phyloP scores from a whole-genome alignment of 37 sponge, comb jelly and placozoan species.

The Aphrocallistes beatrix region DNA sequence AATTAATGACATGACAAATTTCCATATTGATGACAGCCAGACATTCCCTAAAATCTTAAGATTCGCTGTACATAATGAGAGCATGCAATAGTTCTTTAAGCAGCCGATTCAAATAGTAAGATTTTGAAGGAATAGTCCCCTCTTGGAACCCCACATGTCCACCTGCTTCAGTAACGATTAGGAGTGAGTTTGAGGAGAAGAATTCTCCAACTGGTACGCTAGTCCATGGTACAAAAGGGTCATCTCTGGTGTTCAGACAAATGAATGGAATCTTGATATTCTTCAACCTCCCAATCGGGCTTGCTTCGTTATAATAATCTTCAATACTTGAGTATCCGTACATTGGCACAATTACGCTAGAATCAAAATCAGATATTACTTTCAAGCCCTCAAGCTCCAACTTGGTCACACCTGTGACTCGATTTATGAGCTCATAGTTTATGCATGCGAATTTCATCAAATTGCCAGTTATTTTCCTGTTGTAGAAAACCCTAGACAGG shows the following conservation, averaged over 20 bases:
- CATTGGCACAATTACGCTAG: neutral
- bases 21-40: neutral
- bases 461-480: neutral
- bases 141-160: neutral
- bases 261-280: neutral
- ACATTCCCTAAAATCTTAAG: neutral
- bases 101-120: neutral
- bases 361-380: neutral
- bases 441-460: neutral
- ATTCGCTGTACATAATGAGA: neutral
- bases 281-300: neutral
- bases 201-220: neutral
- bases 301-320: neutral
- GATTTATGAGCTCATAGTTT: neutral
- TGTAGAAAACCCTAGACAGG: neutral
- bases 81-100: neutral
- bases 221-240: slow-evolving; percentile 9
- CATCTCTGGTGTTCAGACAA: neutral
- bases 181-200: neutral
- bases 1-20: neutral
- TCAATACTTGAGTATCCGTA: neutral
- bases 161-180: neutral
- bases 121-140: neutral
- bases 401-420: neutral
- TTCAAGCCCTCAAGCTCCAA: neutral